Evolutionary conservation across 2,888 invertebrate genomes (phyloP).

Genomic region (Cephus spinipes): DNA sequence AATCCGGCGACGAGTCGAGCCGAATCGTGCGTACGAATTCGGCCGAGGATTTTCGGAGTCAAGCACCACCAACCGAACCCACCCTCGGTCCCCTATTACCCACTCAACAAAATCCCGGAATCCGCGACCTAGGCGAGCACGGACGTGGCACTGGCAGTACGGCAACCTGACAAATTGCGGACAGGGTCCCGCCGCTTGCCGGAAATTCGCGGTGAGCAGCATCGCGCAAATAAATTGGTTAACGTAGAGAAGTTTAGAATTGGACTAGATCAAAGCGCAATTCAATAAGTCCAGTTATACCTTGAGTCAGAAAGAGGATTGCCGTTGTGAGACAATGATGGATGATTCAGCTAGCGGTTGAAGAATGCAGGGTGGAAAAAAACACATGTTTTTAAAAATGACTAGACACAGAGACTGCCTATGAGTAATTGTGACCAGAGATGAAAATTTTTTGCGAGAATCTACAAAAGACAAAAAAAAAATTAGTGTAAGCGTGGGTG

Average conservation of each 20-base stretch:
- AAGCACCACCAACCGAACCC: background rate
- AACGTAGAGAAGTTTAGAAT: background rate
- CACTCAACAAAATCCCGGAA: background rate
- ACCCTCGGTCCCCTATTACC: background rate
- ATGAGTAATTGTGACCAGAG: no score
- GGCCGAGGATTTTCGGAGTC: background rate
- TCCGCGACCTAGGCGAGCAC: background rate
- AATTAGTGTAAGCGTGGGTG: no score
- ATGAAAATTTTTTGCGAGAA: no score
- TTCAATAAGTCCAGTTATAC: no score
- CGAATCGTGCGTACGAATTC: background rate
- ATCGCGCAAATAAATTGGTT: background rate
- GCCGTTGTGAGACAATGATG: no score
- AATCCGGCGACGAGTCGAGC: background rate
- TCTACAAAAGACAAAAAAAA: no score
- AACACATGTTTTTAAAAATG: no score
- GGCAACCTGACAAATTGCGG: constrained; percentile 25
- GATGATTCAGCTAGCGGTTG: no score
- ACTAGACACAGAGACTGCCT: no score
- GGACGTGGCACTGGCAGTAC: background rate
- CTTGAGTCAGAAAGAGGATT: no score
- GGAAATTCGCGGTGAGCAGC: constrained; percentile 7
- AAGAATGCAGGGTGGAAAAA: no score
- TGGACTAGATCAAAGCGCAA: background rate
- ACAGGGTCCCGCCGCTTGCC: constrained; percentile 17